These are phyloP conservation scores for Orthosia incerta DNA, from an alignment of 2,888 invertebrate genomes.

Conservation along the genomic window DNA sequence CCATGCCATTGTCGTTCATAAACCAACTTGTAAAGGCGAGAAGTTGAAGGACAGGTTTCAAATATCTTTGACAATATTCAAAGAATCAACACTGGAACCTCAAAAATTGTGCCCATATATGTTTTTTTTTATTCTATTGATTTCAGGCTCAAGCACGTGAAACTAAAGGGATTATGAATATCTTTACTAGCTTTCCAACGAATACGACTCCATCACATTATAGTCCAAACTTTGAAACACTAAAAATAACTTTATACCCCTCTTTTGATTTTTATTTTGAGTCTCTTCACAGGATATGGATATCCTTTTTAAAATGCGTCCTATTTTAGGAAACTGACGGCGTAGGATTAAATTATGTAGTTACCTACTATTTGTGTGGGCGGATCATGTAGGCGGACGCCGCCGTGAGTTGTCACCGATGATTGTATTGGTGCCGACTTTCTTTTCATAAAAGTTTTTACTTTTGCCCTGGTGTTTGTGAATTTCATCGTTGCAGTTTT, in stretches of 20 bases:
- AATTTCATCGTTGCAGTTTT: background rate
- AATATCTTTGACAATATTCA: no score
- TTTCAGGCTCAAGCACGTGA: no score
- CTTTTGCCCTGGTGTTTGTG: slow-evolving; percentile 1
- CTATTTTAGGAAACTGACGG: slow-evolving; percentile 58
- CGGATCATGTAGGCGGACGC: slow-evolving; percentile 51
- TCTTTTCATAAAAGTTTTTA: slow-evolving; percentile 36
- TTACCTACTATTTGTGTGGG: slow-evolving; percentile 51
- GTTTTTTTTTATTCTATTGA: no score
- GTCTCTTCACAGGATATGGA: slow-evolving; percentile 52
- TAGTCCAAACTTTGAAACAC: slow-evolving; percentile 4
- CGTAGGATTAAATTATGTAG: slow-evolving; percentile 13
- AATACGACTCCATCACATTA: background rate
- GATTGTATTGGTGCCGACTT: slow-evolving; percentile 38
- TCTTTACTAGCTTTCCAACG: background rate
- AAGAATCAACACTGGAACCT: no score
- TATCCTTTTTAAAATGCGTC: slow-evolving; percentile 41
- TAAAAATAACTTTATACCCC: slow-evolving; percentile 21
- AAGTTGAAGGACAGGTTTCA: no score
- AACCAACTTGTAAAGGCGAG: no score
- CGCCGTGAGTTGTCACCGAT: slow-evolving; percentile 32
- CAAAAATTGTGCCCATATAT: no score
- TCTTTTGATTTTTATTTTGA: slow-evolving; percentile 29
- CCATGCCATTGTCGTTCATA: no score
- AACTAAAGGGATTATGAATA: no score